phyloP scores from a whole-genome alignment of 1,140 invertebrate species.

The Drosophila yakuba region DNA sequence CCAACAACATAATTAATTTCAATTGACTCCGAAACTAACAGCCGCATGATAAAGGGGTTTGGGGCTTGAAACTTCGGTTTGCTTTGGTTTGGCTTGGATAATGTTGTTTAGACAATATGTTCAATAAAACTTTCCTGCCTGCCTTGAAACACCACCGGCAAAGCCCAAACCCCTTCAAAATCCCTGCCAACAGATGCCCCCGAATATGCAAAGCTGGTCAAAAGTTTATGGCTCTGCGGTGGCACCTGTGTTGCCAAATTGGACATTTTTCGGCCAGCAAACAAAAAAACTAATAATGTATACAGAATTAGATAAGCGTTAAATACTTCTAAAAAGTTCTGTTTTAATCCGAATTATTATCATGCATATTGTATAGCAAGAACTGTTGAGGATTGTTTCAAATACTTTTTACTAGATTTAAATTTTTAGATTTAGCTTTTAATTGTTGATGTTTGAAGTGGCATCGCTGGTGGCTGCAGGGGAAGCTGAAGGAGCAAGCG shows the following conservation, averaged over 20 bases:
- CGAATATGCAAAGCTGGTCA: conserved; percentile 48
- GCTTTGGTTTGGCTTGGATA: conserved; percentile 30
- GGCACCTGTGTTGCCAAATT: conserved; percentile 6
- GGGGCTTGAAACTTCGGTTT: conserved; percentile 16
- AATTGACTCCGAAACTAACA: conserved; percentile 62
- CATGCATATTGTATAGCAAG: no score
- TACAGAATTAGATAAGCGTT: no score
- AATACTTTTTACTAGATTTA: neutral
- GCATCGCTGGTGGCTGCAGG: conserved; percentile 17
- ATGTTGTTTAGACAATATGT: conserved; percentile 78
- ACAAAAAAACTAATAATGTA: no score
- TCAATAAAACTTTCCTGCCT: conserved; percentile 68
- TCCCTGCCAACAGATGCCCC: conserved; percentile 29
- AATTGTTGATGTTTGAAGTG: no score
- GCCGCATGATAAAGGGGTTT: conserved; percentile 25
- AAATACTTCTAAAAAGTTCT: no score
- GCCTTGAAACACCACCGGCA: conserved; percentile 9
- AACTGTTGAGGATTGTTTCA: no score
- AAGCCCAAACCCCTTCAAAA: conserved; percentile 14
- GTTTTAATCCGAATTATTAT: no score
- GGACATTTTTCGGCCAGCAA: neutral
- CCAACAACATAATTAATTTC: conserved; percentile 77
- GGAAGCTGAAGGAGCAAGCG: conserved; percentile 7
- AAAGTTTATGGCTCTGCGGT: conserved; percentile 43
- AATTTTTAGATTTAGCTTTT: neutral